A percentile compares a stretch with the other conserved stretches of the same genome.
These are phyloP conservation scores for Heliothis subflexa DNA, from an alignment of 1,140 invertebrate species.

Conservation along the genomic window DNA sequence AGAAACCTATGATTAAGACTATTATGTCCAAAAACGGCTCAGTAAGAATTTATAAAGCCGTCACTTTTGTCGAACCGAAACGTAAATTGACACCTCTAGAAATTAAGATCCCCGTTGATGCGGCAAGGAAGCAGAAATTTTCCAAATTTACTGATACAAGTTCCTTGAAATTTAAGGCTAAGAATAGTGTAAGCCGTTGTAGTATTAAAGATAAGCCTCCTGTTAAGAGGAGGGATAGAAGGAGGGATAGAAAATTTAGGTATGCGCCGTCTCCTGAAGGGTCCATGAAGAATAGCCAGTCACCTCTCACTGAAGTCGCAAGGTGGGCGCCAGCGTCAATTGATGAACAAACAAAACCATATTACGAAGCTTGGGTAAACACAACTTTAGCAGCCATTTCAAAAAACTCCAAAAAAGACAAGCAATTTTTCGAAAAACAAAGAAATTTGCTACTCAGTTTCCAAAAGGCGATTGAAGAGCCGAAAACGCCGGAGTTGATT, in stretches of 20 bases:
- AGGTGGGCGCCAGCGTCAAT: conserved; percentile 68
- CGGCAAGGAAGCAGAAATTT: conserved; percentile 31
- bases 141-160: conserved; percentile 46
- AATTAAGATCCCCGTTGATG: conserved; percentile 60
- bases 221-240: conserved; percentile 39
- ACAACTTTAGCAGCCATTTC: conserved; percentile 65
- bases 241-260: conserved; percentile 45
- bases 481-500: conserved; percentile 58
- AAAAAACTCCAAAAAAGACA: conserved; percentile 54
- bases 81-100: conserved; percentile 49
- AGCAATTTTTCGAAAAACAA: conserved; percentile 56
- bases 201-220: conserved; percentile 42
- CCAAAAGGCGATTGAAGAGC: conserved; percentile 49
- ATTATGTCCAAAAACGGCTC: conserved; percentile 56
- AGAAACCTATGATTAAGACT: conserved; percentile 63
- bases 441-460: conserved; percentile 50
- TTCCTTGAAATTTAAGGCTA: conserved; percentile 18
- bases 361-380: conserved; percentile 77
- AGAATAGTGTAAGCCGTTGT: conserved; percentile 26
- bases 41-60: conserved; percentile 63
- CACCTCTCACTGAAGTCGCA: conserved; percentile 67
- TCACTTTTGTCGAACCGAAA: conserved; percentile 62
- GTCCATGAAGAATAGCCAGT: conserved; percentile 33
- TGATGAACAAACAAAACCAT: conserved; percentile 66
- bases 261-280: conserved; percentile 51